A percentile compares a stretch with the other conserved stretches of the same genome.
phyloP scores from a whole-genome alignment of 2,113 vertebrate species.

The Prinia subflava region DNA sequence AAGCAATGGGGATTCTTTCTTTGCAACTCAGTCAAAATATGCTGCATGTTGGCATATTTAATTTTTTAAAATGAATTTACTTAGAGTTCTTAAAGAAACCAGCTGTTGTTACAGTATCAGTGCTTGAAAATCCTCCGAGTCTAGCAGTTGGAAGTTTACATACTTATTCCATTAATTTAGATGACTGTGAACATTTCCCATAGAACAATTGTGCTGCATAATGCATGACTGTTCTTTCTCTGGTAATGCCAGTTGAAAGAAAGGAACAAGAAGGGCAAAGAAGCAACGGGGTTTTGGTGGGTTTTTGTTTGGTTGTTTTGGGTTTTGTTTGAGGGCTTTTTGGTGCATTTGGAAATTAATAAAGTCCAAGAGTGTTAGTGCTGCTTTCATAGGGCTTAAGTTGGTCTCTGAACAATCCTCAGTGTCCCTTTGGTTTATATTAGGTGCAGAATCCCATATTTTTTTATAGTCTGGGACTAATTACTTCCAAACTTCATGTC shows the following conservation, averaged over 20 bases:
- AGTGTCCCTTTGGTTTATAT: background rate
- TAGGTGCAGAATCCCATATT: background rate
- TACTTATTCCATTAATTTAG: conserved; percentile 43
- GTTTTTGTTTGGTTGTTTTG: background rate
- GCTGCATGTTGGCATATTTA: background rate
- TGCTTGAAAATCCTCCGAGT: conserved; percentile 12
- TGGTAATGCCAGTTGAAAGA: background rate
- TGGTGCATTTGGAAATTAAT: background rate
- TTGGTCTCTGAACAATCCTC: background rate
- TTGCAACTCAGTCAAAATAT: background rate
- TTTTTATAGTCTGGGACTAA: background rate
- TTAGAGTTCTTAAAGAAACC: conserved; percentile 22
- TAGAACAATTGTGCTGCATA: conserved; percentile 14
- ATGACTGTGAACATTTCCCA: background rate
- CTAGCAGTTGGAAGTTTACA: conserved; percentile 32
- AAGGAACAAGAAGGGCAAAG: background rate
- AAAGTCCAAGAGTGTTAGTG: background rate
- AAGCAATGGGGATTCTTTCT: conserved; percentile 21
- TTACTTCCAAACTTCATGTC: background rate
- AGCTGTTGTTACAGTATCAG: conserved; percentile 7
- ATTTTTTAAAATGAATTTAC: conserved; percentile 21
- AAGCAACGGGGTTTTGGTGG: background rate
- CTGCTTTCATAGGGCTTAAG: background rate
- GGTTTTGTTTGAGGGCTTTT: background rate
- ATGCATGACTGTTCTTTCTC: background rate